Base-by-base conservation (phyloP, 1,140 invertebrate genomes). In the Leptinotarsa texana region DNA sequence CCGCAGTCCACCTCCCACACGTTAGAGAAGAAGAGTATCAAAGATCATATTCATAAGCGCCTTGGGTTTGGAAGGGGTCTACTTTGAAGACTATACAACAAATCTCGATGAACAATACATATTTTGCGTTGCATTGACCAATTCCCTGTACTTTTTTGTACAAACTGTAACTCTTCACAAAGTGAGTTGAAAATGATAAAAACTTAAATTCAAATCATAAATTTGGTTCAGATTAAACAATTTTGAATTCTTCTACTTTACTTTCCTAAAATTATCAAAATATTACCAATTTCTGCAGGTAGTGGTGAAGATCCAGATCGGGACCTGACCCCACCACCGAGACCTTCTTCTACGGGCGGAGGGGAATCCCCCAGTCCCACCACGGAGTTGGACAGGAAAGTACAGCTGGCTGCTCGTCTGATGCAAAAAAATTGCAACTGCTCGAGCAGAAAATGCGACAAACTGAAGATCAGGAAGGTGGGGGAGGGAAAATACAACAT, bases 401-500 rank as follows among this genome's bases (percentile, higher is more conserved):
- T 93, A 8, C 90, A 92, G 83, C 87, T 90, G 81, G 91, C 91
- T 57, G 91, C 91, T 3, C 87, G 91, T 73, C 87, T 91, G 73
- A 88, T 92, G 82, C 90, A 92, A 80, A 88, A 89, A 82, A 89
- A 91, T 77, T 93, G 92, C 83, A 90, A 89, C 76, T 93, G 92
- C 82, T 86, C 88, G 73, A 87, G 88, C n/a, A 89, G 88, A n/a
- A 91, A 90, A 80, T 93, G 92, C 83, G 90, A 89, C 42, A 92
- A 91, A 82, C 81, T 94, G 76, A 91, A 92, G 85, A 90, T 94
- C 68, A 90, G 90, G 80, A 93, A 94, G 83, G 90, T 95, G 63
- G 93, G 93, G 22, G 93, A 95, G 85, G 93, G 93, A 4, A 90
- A 92, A 71, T 95, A 95, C 82, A 90, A 91, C 78, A 93, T 95